These are phyloP conservation scores for Sycobia sp. DNA, from an alignment of 1,140 invertebrate species.

Conservation along the genomic window DNA sequence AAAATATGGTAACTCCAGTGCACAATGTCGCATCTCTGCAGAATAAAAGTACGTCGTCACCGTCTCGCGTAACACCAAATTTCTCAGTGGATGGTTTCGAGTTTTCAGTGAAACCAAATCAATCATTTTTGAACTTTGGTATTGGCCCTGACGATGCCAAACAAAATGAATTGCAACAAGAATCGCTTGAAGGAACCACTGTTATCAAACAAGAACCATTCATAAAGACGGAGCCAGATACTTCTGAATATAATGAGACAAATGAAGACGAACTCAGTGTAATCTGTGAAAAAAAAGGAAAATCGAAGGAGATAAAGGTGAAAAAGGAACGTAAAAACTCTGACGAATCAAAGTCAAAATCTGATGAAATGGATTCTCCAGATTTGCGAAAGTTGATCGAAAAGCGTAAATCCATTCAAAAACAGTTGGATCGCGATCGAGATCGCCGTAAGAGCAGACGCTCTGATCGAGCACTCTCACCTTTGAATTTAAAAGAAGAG, in stretches of 20 bases:
- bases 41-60: not conserved
- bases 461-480: not conserved
- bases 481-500: no score
- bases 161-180: no score
- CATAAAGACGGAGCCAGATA: not conserved
- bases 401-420: constrained; percentile 8
- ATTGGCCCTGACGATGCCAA: not conserved
- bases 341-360: not conserved
- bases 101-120: constrained; percentile 1
- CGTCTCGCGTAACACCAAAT: not conserved
- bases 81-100: constrained; percentile 17
- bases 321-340: not conserved
- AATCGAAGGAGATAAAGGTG: not conserved
- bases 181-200: no score
- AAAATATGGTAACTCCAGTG: constrained; percentile 23
- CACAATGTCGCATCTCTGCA: not conserved
- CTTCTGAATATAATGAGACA: no score
- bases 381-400: constrained; percentile 3
- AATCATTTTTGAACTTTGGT: constrained; percentile 16
- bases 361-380: not conserved
- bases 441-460: not conserved
- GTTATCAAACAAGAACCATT: not conserved
- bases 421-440: not conserved
- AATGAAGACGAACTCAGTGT: not conserved
- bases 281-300: constrained; percentile 2